Conservation (phyloP, 92 coral and sea anemone species). For the Desmophyllum pertusum region DNA sequence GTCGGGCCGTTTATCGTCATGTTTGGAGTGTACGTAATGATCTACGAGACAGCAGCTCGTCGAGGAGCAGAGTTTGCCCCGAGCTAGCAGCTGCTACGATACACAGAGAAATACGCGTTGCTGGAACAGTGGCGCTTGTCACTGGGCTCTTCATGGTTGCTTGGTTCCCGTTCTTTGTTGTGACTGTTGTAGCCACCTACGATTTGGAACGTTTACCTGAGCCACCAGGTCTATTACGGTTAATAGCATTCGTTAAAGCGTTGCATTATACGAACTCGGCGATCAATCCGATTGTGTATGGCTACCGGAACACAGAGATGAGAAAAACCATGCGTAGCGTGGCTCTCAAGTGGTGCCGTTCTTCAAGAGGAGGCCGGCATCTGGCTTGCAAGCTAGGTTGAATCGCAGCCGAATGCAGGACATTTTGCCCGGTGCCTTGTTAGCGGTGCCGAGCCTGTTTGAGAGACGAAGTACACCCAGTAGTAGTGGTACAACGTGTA, state of each 20-base stretch:
- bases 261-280: slow-evolving; percentile 67
- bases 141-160: slow-evolving; percentile 79
- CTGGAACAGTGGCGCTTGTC: slow-evolving; percentile 72
- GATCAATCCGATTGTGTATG: slow-evolving; percentile 60
- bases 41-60: slow-evolving; percentile 68
- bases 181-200: slow-evolving; percentile 62
- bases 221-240: slow-evolving; percentile 54
- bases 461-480: slow-evolving; percentile 17
- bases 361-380: background rate
- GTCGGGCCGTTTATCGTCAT: slow-evolving; percentile 71
- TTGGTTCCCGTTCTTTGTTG: slow-evolving; percentile 80
- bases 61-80: slow-evolving; percentile 55
- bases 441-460: background rate
- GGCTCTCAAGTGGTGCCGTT: slow-evolving; percentile 12
- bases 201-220: slow-evolving; percentile 62
- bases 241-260: slow-evolving; percentile 62
- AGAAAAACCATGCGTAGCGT: slow-evolving; percentile 45
- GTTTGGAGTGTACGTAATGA: slow-evolving; percentile 62
- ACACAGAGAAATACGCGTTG: slow-evolving; percentile 68
- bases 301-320: slow-evolving; percentile 67
- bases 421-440: slow-evolving; percentile 1
- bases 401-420: background rate
- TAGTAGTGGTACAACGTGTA: background rate
- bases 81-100: slow-evolving; percentile 39
- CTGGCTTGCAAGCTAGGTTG: background rate